Conservation (phyloP, 2,888 invertebrate species). For the Halictus ligatus region DNA sequence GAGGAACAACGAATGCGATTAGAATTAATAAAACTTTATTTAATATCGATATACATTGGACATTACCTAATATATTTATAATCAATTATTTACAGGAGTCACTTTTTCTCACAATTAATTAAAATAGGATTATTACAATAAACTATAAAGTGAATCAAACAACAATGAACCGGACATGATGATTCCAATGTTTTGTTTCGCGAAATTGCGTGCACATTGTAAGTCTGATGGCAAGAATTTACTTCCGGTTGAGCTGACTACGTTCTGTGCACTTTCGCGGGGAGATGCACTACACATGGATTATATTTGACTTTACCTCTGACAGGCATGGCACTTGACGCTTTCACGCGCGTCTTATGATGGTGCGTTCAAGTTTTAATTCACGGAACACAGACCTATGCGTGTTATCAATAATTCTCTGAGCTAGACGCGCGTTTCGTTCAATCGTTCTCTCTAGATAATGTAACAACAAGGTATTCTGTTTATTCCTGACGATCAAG, state of each 20-base stretch:
- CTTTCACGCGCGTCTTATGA: conserved; percentile 29
- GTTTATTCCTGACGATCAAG: conserved; percentile 3
- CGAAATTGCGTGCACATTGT: conserved; percentile 50
- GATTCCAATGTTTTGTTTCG: conserved; percentile 53
- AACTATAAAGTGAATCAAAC: conserved; percentile 82
- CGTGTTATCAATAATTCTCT: conserved; percentile 26
- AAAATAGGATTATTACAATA: conserved; percentile 80
- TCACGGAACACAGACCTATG: conserved; percentile 4
- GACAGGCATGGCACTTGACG: conserved; percentile 80
- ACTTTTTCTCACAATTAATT: conserved; percentile 74
- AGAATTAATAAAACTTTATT: conserved; percentile 78
- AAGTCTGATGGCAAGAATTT: conserved; percentile 71
- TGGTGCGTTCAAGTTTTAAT: conserved; percentile 20
- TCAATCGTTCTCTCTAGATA: background rate
- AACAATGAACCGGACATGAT: conserved; percentile 73
- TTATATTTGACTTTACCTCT: conserved; percentile 59
- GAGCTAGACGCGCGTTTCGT: conserved; percentile 13
- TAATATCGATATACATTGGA: conserved; percentile 72
- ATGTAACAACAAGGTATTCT: conserved; percentile 1
- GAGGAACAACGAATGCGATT: conserved; percentile 18
- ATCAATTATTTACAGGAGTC: conserved; percentile 78
- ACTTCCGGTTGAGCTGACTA: conserved; percentile 62
- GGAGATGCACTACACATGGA: conserved; percentile 46
- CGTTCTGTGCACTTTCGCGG: conserved; percentile 40
- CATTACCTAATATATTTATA: conserved; percentile 71